phyloP scores from a whole-genome alignment of 2,888 invertebrate genomes.

The Acrobeloides nanus region DNA sequence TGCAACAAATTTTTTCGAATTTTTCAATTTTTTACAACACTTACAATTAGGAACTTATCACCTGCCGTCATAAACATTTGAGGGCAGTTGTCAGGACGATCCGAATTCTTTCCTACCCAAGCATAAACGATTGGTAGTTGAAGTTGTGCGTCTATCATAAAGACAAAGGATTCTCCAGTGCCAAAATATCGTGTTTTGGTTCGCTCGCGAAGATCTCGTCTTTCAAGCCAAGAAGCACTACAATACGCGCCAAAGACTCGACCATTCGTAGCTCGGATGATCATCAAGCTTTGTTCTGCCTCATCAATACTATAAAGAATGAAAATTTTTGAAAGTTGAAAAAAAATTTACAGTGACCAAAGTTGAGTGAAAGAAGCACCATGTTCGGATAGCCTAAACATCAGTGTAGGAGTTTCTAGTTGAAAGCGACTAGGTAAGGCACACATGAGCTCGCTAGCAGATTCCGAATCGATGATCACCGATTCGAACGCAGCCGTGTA shows the following conservation, averaged over 20 bases:
- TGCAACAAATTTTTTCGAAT: neutral
- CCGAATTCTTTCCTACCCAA: conserved; percentile 38
- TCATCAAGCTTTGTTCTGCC: conserved; percentile 42
- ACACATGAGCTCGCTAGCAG: conserved; percentile 40
- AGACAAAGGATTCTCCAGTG: conserved; percentile 50
- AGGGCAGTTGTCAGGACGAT: conserved; percentile 33
- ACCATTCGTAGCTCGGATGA: conserved; percentile 37
- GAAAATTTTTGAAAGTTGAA: conserved; percentile 3
- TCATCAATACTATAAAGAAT: conserved; percentile 33
- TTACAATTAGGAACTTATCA: conserved; percentile 41
- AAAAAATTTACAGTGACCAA: conserved; percentile 37
- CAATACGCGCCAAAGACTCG: conserved; percentile 50
- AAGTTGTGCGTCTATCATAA: conserved; percentile 29
- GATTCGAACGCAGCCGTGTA: conserved; percentile 29
- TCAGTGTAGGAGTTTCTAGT: conserved; percentile 39
- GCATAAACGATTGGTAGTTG: conserved; percentile 39
- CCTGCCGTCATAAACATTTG: conserved; percentile 51
- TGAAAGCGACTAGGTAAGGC: conserved; percentile 43
- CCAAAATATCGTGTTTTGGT: conserved; percentile 32
- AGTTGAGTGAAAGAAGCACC: conserved; percentile 49
- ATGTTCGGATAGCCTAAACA: conserved; percentile 45
- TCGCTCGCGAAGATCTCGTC: conserved; percentile 43
- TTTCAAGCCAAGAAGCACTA: conserved; percentile 42
- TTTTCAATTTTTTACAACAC: conserved; percentile 10
- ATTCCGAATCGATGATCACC: conserved; percentile 33